Conservation (phyloP, 64 coral and sea anemone species). For the Actinia tenebrosa region DNA sequence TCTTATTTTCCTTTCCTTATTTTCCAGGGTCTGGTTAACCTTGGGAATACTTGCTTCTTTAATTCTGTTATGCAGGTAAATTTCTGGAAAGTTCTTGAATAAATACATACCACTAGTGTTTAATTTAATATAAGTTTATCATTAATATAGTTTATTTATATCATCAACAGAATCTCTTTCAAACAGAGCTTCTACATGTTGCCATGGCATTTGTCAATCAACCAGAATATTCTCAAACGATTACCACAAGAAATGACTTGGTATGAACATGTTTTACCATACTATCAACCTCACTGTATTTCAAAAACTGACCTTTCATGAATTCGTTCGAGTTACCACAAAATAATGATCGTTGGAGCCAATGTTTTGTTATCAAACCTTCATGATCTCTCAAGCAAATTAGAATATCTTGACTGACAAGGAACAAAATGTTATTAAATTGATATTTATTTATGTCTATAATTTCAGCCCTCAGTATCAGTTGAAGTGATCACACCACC, state of each 20-base stretch:
- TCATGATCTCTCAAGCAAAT: too few relatives aligned
- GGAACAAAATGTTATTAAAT: background rate
- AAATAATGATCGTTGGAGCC: too few relatives aligned
- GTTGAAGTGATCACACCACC: conserved; percentile 49
- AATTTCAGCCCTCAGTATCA: background rate
- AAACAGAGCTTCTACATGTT: conserved; percentile 74
- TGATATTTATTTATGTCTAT: background rate
- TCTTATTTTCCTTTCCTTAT: background rate
- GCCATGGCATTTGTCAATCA: conserved; percentile 47
- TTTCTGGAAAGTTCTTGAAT: too few relatives aligned
- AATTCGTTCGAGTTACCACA: too few relatives aligned
- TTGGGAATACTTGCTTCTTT: conserved; percentile 97
- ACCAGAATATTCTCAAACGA: conserved; percentile 38
- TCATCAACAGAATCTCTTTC: conserved; percentile 78
- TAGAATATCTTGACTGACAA: too few relatives aligned
- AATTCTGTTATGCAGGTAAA: conserved; percentile 95
- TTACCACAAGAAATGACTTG: conserved; percentile 16
- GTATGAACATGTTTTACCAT: background rate
- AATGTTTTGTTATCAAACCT: too few relatives aligned
- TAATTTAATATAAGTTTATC: too few relatives aligned
- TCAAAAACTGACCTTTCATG: too few relatives aligned
- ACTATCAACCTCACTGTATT: too few relatives aligned
- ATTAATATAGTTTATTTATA: background rate
- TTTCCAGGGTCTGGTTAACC: conserved; percentile 66
- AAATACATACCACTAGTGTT: too few relatives aligned